A percentile compares a stretch with the other conserved stretches of the same genome.
Evolutionary conservation across 2,113 vertebrate genomes (phyloP).

Genomic region (Petaurus breviceps): DNA sequence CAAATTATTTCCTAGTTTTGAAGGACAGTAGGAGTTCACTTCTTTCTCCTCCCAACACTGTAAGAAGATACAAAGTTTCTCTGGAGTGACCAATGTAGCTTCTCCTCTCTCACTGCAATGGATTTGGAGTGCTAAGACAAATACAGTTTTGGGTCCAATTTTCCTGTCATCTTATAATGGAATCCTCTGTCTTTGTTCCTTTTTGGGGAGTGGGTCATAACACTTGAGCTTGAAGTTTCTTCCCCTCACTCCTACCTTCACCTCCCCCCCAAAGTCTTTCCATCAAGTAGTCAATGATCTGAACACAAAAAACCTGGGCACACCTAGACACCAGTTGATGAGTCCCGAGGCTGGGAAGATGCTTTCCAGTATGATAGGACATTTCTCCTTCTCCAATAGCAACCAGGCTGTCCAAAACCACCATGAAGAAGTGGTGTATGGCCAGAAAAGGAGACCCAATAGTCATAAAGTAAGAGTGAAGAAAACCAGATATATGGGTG

Average conservation of each 20-base stretch:
- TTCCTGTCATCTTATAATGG: neutral
- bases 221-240: constrained; percentile 21
- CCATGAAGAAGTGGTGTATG: neutral
- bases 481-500: neutral
- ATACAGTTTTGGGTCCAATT: neutral
- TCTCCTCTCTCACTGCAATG: constrained; percentile 28
- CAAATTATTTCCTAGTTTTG: constrained; percentile 32
- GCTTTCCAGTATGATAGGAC: neutral
- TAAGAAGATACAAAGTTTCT: constrained; percentile 50
- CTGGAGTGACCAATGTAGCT: constrained; percentile 32
- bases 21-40: constrained; percentile 44
- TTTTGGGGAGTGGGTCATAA: neutral
- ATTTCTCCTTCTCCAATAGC: neutral
- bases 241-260: neutral
- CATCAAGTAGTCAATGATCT: neutral
- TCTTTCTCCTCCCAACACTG: constrained; percentile 13
- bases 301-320: constrained; percentile 9
- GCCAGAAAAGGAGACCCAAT: neutral
- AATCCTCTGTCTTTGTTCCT: neutral
- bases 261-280: neutral
- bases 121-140: constrained; percentile 37
- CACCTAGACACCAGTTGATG: neutral
- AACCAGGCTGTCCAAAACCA: neutral
- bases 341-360: neutral
- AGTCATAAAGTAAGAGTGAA: neutral